Percentiles rank a stretch among this genome's conserved stretches.
Conservation (phyloP, 1,140 invertebrate species). For the Ceratitis capitata region DNA sequence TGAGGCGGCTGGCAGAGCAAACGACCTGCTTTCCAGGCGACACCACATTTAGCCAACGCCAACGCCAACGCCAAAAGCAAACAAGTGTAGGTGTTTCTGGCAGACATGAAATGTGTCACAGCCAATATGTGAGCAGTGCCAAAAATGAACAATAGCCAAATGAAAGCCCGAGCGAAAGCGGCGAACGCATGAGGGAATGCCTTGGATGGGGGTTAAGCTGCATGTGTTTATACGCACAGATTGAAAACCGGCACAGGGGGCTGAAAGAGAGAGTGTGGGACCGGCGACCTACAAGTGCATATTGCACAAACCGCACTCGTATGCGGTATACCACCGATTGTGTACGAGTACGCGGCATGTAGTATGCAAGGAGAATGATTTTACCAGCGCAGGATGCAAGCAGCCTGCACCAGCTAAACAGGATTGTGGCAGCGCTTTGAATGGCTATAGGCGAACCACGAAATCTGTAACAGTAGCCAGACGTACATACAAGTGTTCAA, state of each 20-base stretch:
- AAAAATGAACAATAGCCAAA: neutral
- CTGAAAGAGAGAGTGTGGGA: slow-evolving; percentile 3
- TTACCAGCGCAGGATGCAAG: neutral
- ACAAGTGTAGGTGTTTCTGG: neutral
- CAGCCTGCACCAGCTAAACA: neutral
- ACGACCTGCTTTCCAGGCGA: neutral
- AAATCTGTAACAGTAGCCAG: neutral
- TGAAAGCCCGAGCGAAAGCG: neutral
- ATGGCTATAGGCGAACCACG: neutral
- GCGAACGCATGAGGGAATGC: neutral
- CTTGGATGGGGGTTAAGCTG: neutral
- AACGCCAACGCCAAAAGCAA: neutral
- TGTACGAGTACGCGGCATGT: neutral
- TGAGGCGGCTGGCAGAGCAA: neutral
- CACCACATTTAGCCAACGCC: neutral
- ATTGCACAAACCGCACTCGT: slow-evolving; percentile 6
- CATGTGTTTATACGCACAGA: neutral
- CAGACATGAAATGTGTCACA: slow-evolving; percentile 11
- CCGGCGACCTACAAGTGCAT: neutral
- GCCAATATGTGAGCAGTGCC: neutral
- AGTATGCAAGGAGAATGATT: too few relatives aligned
- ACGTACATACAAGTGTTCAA: too few relatives aligned
- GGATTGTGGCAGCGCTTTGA: neutral
- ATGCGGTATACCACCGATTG: slow-evolving; percentile 1
- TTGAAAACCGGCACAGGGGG: neutral